Conservation (phyloP, 2,888 invertebrate genomes). For the Drosophila sordidula region DNA sequence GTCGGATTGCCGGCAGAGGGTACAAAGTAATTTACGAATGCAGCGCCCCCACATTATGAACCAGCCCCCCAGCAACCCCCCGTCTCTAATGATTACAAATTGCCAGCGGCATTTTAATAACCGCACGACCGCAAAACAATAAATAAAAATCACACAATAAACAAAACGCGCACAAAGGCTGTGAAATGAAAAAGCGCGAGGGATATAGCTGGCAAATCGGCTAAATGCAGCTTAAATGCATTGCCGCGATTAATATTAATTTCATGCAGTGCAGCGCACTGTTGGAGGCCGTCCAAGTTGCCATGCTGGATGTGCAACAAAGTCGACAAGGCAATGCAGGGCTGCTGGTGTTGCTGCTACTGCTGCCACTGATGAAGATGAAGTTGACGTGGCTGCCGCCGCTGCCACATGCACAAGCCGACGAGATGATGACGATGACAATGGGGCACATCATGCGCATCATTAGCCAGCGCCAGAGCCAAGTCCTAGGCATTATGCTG, state of each 20-base stretch:
- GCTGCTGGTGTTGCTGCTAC: conserved; percentile 3
- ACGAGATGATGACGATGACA: conserved; percentile 58
- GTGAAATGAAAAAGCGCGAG: conserved; percentile 45
- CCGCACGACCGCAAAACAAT: conserved; percentile 69
- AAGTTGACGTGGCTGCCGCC: conserved; percentile 40
- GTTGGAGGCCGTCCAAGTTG: conserved; percentile 67
- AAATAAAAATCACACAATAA: conserved; percentile 74
- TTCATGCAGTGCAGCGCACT: conserved; percentile 67
- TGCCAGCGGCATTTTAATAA: conserved; percentile 78
- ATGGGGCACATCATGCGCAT: conserved; percentile 77
- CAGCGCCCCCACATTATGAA: background rate
- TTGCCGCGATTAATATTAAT: conserved; percentile 77
- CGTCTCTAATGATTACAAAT: conserved; percentile 76
- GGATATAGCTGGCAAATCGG: conserved; percentile 64
- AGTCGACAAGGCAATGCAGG: conserved; percentile 43
- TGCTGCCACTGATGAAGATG: conserved; percentile 51
- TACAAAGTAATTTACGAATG: background rate
- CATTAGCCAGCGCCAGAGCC: conserved; percentile 65
- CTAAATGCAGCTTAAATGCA: conserved; percentile 80
- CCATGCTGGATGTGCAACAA: conserved; percentile 57
- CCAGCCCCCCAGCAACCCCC: conserved; percentile 1
- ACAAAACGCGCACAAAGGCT: conserved; percentile 48
- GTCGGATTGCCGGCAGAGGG: conserved; percentile 8
- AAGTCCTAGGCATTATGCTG: conserved; percentile 32
- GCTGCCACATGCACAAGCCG: conserved; percentile 50